Base-by-base conservation (phyloP, 1,140 invertebrate species). In the Onthophagus taurus region DNA sequence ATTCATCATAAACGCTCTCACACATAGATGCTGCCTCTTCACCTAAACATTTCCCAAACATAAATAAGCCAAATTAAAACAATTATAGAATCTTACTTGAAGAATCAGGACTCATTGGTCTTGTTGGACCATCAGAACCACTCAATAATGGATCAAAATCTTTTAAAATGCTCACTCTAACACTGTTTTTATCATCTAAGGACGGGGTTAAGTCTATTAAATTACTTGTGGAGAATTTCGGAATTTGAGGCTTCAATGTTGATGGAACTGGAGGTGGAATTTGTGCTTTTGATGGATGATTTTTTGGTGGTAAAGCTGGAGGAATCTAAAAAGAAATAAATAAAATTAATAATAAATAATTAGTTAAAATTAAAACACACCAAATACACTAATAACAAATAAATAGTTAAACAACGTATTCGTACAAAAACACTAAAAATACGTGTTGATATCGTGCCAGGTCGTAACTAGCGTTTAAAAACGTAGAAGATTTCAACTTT, bases 131-230 rank as follows among this genome's bases (percentile, higher is more conserved):
- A 36, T 71, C 65, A 54, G 63, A 71, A 60, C 72, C 55, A 82
- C 68, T 72, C 48, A 85, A 70, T 60, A 90, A 70, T 47, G 84
- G 85, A 74, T 89, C 84, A 65, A 89, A 88, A 41, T 82, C 83
- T 65, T 88, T 84, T 52, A 89, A 64, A 47, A 89, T 82, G 64
- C 83, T 85, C 45, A 83, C 82, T 61, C 81, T 71, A 48, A 80
- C 77, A 55, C 75, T 74, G 62, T 74, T 72, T 38, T 71, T 60
- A 44, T 49, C 63, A 53, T 52, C 67, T 59, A 52, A 63, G 66
- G 57, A 65, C 58, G 50, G 67, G 61, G 57, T 67, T 55, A 68
- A 57, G 57, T 73, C 70, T 43, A 73, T 73, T 12, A 73, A 57
- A 58, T 73, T 70, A 44, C 14, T 41, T 3, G 23, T 7, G 6